Conservation (phyloP, 2,113 vertebrate species). For the Rhinogobius similis region DNA sequence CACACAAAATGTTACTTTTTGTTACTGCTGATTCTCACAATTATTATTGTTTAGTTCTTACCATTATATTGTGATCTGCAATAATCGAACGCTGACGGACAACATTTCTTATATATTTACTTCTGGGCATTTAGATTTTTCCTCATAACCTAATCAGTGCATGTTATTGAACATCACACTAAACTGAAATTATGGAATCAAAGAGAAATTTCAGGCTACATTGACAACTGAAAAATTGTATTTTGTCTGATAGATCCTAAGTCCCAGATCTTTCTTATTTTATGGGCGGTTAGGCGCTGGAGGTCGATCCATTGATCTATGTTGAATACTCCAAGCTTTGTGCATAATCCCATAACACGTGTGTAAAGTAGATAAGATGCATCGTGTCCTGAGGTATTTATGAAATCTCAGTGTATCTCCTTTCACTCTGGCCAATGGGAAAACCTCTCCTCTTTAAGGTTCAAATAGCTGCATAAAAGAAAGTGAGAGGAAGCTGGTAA, state of each 20-base stretch:
- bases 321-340: background rate
- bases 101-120: no score
- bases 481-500: background rate
- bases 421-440: background rate
- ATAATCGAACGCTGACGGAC: no score
- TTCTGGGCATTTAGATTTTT: no score
- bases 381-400: background rate
- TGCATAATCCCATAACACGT: background rate
- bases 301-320: background rate
- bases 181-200: no score
- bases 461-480: background rate
- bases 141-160: no score
- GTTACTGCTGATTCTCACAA: no score
- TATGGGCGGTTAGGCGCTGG: background rate
- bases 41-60: no score
- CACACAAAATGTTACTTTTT: no score
- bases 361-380: slow-evolving; percentile 2
- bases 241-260: background rate
- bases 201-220: background rate
- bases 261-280: background rate
- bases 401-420: background rate
- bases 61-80: no score
- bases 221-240: background rate
- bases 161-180: no score
- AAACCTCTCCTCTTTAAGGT: background rate